Conservation (phyloP, 2,888 invertebrate species). For the Trissolcus brochymenae region DNA sequence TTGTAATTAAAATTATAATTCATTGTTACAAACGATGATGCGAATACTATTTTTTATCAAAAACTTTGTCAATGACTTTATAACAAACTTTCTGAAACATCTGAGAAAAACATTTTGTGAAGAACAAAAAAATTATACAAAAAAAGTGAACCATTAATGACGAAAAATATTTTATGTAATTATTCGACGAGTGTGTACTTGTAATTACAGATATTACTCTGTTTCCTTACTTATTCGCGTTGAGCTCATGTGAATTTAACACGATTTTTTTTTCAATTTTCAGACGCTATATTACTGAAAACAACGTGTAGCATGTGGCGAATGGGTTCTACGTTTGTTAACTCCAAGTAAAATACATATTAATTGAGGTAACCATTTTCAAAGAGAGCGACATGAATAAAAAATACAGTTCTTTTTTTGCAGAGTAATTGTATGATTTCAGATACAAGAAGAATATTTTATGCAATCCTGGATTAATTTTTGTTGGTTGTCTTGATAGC, state of each 20-base stretch:
- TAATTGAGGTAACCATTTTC: background rate
- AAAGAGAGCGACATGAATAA: background rate
- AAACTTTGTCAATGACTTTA: background rate
- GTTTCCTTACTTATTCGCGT: background rate
- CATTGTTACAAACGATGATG: background rate
- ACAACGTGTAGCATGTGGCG: background rate
- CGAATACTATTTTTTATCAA: background rate
- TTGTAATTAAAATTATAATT: background rate
- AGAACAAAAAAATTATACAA: background rate
- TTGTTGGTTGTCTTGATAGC: no score
- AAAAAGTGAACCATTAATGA: background rate
- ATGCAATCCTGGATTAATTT: no score
- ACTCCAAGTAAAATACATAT: background rate
- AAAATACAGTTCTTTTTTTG: background rate
- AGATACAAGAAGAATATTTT: no score
- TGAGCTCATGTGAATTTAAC: conserved; percentile 1
- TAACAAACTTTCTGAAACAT: background rate
- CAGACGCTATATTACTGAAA: conserved; percentile 1
- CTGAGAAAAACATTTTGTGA: background rate
- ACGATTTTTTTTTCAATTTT: conserved; percentile 8
- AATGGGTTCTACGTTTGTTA: background rate
- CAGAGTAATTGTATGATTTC: no score
- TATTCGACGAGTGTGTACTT: background rate
- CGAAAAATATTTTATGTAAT: background rate
- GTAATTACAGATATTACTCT: background rate